Evolutionary conservation across 2,113 vertebrate genomes (phyloP).

Genomic region (Xiphophorus maculatus): DNA sequence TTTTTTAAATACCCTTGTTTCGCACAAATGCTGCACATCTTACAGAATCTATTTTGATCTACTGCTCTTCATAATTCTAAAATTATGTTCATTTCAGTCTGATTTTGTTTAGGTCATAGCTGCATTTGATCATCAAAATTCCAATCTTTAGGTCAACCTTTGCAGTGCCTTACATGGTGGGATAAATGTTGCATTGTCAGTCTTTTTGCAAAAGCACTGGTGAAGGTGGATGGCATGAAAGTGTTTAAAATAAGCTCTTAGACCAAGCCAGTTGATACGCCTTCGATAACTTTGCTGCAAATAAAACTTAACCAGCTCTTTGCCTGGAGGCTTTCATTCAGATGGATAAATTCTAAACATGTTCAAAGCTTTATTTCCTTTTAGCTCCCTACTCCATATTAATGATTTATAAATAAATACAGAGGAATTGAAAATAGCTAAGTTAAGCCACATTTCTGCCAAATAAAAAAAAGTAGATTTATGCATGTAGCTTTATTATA

Average conservation of each 20-base stretch:
- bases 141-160: neutral
- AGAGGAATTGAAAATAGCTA: neutral
- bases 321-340: neutral
- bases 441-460: constrained; percentile 14
- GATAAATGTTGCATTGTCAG: neutral
- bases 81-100: neutral
- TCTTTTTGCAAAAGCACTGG: neutral
- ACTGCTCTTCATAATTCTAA: neutral
- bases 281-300: constrained; percentile 2
- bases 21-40: neutral
- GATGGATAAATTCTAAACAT: constrained; percentile 21
- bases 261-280: constrained; percentile 16
- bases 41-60: neutral
- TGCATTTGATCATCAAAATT: neutral
- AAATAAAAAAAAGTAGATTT: constrained; percentile 8
- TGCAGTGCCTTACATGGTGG: too few relatives aligned
- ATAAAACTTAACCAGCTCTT: constrained; percentile 5
- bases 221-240: neutral
- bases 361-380: constrained; percentile 10
- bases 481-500: constrained; percentile 4
- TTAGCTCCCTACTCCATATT: neutral
- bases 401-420: constrained; percentile 33
- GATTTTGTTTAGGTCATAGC: too few relatives aligned
- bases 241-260: constrained; percentile 8
- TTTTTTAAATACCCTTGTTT: too few relatives aligned